Percentiles rank a stretch among this genome's conserved stretches.
phyloP scores from a whole-genome alignment of 2,113 vertebrate genomes.

The Stomatorhinus ivindoensis region DNA sequence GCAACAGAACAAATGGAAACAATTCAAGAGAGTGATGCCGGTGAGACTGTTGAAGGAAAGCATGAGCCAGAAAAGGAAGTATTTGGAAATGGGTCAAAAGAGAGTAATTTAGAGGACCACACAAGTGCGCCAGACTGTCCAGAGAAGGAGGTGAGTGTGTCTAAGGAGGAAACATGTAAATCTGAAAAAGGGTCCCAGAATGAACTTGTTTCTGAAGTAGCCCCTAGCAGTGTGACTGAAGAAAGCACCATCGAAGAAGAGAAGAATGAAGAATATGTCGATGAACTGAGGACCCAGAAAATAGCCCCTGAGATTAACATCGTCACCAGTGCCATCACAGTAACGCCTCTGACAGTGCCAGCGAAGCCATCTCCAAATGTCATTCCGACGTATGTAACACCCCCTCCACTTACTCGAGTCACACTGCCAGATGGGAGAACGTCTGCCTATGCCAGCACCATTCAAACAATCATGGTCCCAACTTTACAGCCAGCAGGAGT shows the following conservation, averaged over 20 bases:
- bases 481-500: conserved; percentile 39
- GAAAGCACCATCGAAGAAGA: conserved; percentile 36
- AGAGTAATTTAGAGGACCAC: conserved; percentile 40
- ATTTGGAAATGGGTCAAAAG: conserved; percentile 8
- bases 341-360: conserved; percentile 40
- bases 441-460: conserved; percentile 82
- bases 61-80: conserved; percentile 34
- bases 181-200: conserved; percentile 39
- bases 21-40: conserved; percentile 37
- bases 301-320: conserved; percentile 47
- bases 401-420: conserved; percentile 42
- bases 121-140: conserved; percentile 46
- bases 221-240: conserved; percentile 37
- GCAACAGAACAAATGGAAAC: conserved; percentile 37
- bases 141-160: conserved; percentile 56
- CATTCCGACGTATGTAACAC: conserved; percentile 36
- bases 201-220: conserved; percentile 32
- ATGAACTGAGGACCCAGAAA: conserved; percentile 22
- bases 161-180: conserved; percentile 51
- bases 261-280: conserved; percentile 32
- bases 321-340: conserved; percentile 43
- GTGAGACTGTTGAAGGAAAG: conserved; percentile 35
- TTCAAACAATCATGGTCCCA: conserved; percentile 75
- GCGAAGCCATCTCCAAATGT: conserved; percentile 32
- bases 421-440: conserved; percentile 61